Conservation (phyloP, 2,888 invertebrate genomes). For the Carterocephalus palaemon region DNA sequence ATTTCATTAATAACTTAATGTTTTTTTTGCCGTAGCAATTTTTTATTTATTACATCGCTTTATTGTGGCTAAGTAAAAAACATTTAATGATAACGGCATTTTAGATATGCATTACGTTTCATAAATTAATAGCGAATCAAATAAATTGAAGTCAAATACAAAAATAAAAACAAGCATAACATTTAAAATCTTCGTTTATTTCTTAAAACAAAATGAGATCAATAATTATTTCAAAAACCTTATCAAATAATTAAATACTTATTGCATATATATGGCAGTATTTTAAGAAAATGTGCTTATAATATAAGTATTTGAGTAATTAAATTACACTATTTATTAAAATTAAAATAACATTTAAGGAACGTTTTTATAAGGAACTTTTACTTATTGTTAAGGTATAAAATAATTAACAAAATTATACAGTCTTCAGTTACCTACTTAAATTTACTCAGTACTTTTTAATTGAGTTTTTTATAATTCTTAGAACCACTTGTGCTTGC, state of each 20-base stretch:
- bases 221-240: not conserved
- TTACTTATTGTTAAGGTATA: conserved; percentile 3
- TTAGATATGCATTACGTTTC: conserved; percentile 2
- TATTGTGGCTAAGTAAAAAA: not conserved
- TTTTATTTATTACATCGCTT: not conserved
- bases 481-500: not conserved
- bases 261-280: not conserved
- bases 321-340: not conserved
- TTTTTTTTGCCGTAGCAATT: not conserved
- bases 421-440: not conserved
- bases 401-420: conserved; percentile 4
- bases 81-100: conserved; percentile 21
- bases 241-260: not conserved
- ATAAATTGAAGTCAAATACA: not conserved
- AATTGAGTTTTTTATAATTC: not conserved
- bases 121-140: conserved; percentile 1
- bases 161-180: not conserved
- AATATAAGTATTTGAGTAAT: not conserved
- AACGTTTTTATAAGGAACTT: conserved; percentile 1
- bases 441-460: not conserved
- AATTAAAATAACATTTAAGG: conserved; percentile 4
- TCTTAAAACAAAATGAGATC: not conserved
- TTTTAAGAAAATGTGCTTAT: conserved; percentile 5
- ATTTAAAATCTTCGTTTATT: not conserved
- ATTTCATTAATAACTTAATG: not conserved